Evolutionary conservation across 2,888 invertebrate species (phyloP), one percentile per base, ranked within the genome.

Genomic region (Stictocephala bisonia): DNA sequence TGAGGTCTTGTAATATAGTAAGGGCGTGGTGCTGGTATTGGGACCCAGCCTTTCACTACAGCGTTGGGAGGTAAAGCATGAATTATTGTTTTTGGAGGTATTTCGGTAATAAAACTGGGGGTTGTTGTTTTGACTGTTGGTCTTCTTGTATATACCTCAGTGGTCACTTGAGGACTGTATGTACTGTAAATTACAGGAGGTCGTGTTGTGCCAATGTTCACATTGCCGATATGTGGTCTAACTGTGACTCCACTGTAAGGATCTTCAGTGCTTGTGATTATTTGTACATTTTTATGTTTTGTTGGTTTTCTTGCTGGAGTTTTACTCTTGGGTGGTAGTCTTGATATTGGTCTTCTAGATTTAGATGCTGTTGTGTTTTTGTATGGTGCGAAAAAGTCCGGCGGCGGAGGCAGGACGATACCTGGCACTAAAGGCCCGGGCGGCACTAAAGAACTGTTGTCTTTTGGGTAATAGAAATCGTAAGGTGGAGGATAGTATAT

Each of bases 401-500:
- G 94, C 1, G 95, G 95, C 6, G 95, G 95, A 1, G 95, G 95
- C 64, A 95, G 84, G 26, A 95, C 91, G 75, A 95, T 94, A 66
- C 95, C 95, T 2, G 95, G 95, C 6, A 95, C 95, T 74, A 95
- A 84, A 0, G 95, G 95, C 56, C 95, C 94, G 0, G 94, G 92
- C 50, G 93, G 91, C 35, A 95, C 93, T 11, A 86, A 83, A 58
- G 89, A 90, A 48, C 91, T 88, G 84, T 94, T 94, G 82, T 93
- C 93, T 82, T 88, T 89, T 82, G 89, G 90, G 84, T 92, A 94
- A 78, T 92, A 91, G 86, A 93, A 93, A 84, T 93, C 94, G 86
- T 95, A 95, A 13, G 94, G 94, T 82, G 95, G 95, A 81, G 95
- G 95, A 87, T 95, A 94, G 82, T 94, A 95, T 71, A 95, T 90